Evolutionary conservation across 2,797 vertebrate species (phyloP), one percentile per base, ranked within the genome.

Genomic region (Chelidonichthys spinosus): DNA sequence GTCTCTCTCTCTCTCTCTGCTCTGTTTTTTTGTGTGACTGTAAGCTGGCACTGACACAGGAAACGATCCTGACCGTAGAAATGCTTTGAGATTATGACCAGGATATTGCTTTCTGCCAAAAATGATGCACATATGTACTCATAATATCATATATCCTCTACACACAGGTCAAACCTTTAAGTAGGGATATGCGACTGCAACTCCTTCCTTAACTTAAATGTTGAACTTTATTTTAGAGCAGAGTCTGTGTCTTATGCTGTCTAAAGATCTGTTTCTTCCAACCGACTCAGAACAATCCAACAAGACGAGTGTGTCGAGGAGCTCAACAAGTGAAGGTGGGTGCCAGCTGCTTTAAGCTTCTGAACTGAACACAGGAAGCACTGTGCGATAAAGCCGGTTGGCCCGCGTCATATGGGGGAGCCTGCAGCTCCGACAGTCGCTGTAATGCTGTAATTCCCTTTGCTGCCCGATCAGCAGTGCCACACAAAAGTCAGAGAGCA

Each of bases 231-330:
- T 25, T 63, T 33, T 11, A 40, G 15, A 43, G n/a, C 52, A 42
- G 64, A 59, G 2, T 56, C 0, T 72, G 36, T 42, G 15, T 62
- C 42, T 64, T 44, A 70, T 25, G 8, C 46, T 60, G 18, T 66
- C 46, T 44, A 6, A 40, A 64, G 74, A 50, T 59, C 0, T 74
- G 18, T 78, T 68, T 79, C 43, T 67, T 77, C 52, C 47, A 18
- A 63, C 47, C 33, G 49, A 62, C 81, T 69, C 85, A 95, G 95
- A 94, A 74, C 89, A 90, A 77, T 86, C 91, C 2, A 87, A 78
- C 72, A 89, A 81, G 73, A 70, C 74, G 5, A 91, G 84, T 42
- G 79, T 87, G 73, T 90, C 92, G 7, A 90, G 87, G 87, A 92
- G 91, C 89, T 84, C 86, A 60, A 84, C 92, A 74, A 63, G 59